Evolutionary conservation across 2,888 invertebrate genomes (phyloP).

Genomic region (Entomobrya multifasciata): DNA sequence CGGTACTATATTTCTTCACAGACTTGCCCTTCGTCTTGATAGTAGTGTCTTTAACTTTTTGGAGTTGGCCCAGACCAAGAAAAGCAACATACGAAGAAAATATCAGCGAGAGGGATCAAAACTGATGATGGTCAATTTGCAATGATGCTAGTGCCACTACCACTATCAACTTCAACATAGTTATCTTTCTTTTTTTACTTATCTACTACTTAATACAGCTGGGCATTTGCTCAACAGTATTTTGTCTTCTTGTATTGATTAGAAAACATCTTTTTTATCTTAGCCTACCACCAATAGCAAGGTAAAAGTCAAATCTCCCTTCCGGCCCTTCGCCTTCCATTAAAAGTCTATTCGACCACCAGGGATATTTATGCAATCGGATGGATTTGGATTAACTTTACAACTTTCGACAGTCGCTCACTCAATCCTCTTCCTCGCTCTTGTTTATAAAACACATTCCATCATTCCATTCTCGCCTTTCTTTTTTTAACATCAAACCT

Average conservation of each 20-base stretch:
- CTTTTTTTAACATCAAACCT: too few relatives aligned
- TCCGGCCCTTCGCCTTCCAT: constrained; percentile 64
- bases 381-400: constrained; percentile 62
- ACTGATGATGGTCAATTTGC: constrained; percentile 46
- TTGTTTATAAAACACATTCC: too few relatives aligned
- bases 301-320: constrained; percentile 42
- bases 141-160: background rate
- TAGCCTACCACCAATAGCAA: background rate
- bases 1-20: background rate
- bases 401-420: constrained; percentile 12
- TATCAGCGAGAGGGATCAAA: constrained; percentile 11
- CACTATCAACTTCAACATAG: constrained; percentile 7
- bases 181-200: constrained; percentile 28
- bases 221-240: constrained; percentile 13
- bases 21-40: background rate
- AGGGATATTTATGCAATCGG: constrained; percentile 50
- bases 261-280: constrained; percentile 21
- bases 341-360: constrained; percentile 51
- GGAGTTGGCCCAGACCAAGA: constrained; percentile 39
- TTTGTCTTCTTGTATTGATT: constrained; percentile 37
- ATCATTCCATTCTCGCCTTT: background rate
- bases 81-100: background rate
- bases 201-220: background rate
- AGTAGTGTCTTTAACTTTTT: constrained; percentile 12
- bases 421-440: background rate